Evolutionary conservation across 1,140 invertebrate species (phyloP), one percentile per base, ranked within the genome.

Genomic region (Triops cancriformis): DNA sequence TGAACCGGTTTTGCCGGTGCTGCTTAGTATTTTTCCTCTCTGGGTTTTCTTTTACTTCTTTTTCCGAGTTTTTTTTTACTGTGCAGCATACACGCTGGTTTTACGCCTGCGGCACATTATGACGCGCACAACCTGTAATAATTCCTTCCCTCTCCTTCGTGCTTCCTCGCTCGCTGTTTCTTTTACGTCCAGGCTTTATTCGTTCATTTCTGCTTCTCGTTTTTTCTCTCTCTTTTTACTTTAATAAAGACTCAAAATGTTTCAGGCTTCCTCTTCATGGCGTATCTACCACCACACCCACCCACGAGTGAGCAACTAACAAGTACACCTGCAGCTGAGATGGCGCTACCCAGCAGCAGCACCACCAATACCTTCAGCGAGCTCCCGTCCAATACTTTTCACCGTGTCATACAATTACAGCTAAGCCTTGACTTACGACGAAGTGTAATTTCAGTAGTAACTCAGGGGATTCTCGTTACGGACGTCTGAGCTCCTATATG

Each of bases 101-200:
- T n/a, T 18, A 23, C 3, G 3, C 51, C 51, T 64, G 18, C 51
- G 23, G 51, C 51, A 23, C 0, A 18, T 64, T 64, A 64, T 64
- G 51, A 64, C 51, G 51, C 51, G 51, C 51, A 64, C 51, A 64
- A 64, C 51, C 45, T 64, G 51, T 64, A 64, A 64, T 64, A 64
- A 64, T 64, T 64, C 23, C 6, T 23, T 64, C 51, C 51, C 51
- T 23, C 18, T 23, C 51, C 14, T 64, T 64, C 51, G 51, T 64
- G 51, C 51, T 23, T 64, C 51, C 5, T 64, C 23, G 18, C 23
- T 64, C 23, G 18, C 23, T 7, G 51, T n/a, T 23, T 64, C 14
- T 64, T 64, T 6, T 64, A 11, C 23, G 6, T 64, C 7, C 31
- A 37, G 2, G 31, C 7, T 37, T 37, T 37, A 4, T 37, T 37